Evolutionary conservation across 2,888 invertebrate genomes (phyloP), one percentile per base, ranked within the genome.

Genomic region (Rotaria macrura): DNA sequence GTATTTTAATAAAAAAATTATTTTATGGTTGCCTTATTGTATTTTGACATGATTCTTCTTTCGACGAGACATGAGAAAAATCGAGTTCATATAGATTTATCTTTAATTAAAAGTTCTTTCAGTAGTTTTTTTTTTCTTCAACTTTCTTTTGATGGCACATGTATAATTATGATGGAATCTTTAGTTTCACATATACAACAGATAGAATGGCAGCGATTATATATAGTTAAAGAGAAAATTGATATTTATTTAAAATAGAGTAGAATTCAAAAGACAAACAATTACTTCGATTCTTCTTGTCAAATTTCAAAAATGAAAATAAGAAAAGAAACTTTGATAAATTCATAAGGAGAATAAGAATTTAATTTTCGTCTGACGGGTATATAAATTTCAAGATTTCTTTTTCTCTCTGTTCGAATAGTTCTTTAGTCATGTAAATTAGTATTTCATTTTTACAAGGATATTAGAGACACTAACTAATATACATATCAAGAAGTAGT

Each of bases 31-130:
- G 84, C 52, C 47, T 47, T 17, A 25, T 92, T 91, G 17, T 49
- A n/a, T 91, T 92, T 87, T 92, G 92, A 25, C 91, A 92, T 40
- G 91, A 89, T 14, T 91, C 91, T 85, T 89, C 87, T 3, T 47
- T 47, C 14, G 9, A 47, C 47, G 17, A 91, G 87, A 87, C 90
- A 90, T 85, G 88, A 87, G 2, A 90, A 90, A 12, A 90, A 90
- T 49, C 90, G 88, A 29, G 89, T 88, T 91, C 91, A 91, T 85
- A 90, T 87, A 79, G 90, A 87, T 85, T 88, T 79, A 20, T 88
- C 88, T 84, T 49, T n/a, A 25, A 74, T 23, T 34, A 86, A 25
- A 85, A 85, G 79, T 54, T 79, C 29, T 34, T 47, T 3, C 10
- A 85, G 43, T 12, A 85, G 49, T 38, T 85, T 84, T 49, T 84